Conservation (phyloP, 2,888 invertebrate genomes). For the Aproaerema taeniolella region DNA sequence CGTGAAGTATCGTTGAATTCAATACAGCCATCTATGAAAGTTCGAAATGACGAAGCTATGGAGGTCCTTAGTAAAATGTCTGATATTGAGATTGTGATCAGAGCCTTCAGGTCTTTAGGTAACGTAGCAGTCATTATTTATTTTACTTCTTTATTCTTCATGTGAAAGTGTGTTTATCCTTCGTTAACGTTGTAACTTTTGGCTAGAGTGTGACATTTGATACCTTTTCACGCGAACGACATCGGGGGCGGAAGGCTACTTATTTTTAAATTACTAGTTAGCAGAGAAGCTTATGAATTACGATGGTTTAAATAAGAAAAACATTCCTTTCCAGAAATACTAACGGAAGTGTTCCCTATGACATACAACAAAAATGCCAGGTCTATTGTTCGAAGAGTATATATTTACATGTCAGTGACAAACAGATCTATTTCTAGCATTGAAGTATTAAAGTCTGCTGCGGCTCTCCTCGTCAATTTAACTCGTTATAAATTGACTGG, state of each 20-base stretch:
- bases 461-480: slow-evolving; percentile 81
- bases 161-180: no score
- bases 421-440: slow-evolving; percentile 80
- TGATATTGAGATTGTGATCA: slow-evolving; percentile 54
- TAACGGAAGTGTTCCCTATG: slow-evolving; percentile 66
- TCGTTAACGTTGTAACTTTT: no score
- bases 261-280: neutral
- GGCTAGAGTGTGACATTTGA: no score
- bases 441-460: slow-evolving; percentile 69
- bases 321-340: slow-evolving; percentile 55
- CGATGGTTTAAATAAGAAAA: no score
- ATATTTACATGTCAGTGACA: slow-evolving; percentile 58
- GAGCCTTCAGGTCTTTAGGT: slow-evolving; percentile 63
- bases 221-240: no score
- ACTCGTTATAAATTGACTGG: slow-evolving; percentile 79
- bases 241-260: no score
- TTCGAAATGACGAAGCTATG: slow-evolving; percentile 62
- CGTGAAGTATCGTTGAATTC: slow-evolving; percentile 53
- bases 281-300: no score
- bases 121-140: neutral
- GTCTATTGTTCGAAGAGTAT: slow-evolving; percentile 47
- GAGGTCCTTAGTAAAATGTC: slow-evolving; percentile 48
- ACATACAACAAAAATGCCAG: slow-evolving; percentile 52
- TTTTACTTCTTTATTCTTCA: no score
- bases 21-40: slow-evolving; percentile 47